Conservation (phyloP, 2,113 vertebrate genomes). For the Hipposideros armiger region DNA sequence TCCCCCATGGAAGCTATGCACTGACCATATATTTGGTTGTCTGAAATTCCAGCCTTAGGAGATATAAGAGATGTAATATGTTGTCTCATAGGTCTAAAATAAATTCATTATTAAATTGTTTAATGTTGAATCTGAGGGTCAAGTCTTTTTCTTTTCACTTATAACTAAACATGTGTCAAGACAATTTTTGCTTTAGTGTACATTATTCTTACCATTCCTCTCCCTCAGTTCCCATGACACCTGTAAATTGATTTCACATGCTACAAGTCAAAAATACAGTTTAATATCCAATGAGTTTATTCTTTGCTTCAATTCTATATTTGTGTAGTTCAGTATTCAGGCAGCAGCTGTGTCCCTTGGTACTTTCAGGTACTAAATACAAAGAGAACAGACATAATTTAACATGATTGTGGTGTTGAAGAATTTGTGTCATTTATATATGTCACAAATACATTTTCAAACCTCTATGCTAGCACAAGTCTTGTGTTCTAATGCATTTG, state of each 20-base stretch:
- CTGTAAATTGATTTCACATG: neutral
- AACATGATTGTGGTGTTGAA: conserved; percentile 43
- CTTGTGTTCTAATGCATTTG: conserved; percentile 16
- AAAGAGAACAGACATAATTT: conserved; percentile 57
- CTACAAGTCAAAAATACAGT: neutral
- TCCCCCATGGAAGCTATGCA: neutral
- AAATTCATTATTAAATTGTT: neutral
- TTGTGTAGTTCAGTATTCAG: neutral
- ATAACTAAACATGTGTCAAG: neutral
- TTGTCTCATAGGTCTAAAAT: neutral
- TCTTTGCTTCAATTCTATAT: conserved; percentile 60
- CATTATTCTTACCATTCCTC: neutral
- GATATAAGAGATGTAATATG: neutral
- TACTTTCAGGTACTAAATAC: neutral
- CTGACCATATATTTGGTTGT: neutral
- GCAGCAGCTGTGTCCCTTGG: neutral
- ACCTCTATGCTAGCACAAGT: neutral
- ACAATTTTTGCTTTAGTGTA: neutral
- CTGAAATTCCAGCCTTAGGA: neutral
- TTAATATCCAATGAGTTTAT: neutral
- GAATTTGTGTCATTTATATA: conserved; percentile 65
- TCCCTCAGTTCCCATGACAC: neutral
- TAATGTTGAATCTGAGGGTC: neutral
- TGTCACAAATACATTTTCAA: neutral
- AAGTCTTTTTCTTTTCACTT: neutral